Conservation (phyloP, 2,113 vertebrate genomes). For the Ascaphus truei region DNA sequence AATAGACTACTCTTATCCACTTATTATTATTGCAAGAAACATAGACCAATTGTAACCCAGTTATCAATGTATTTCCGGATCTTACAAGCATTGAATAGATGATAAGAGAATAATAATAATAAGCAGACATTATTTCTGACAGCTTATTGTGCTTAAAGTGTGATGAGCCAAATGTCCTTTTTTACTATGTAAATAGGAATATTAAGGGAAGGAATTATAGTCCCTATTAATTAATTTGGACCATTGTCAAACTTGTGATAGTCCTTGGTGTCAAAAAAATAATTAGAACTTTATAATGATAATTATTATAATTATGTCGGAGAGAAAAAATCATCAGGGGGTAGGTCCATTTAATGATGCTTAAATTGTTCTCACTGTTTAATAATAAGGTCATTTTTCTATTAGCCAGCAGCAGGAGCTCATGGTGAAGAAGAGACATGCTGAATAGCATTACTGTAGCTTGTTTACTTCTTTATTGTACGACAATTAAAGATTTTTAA, state of each 20-base stretch:
- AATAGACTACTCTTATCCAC: too few species aligned
- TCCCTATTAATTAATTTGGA: constrained; percentile 69
- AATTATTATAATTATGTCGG: constrained; percentile 80
- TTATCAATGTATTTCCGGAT: background rate
- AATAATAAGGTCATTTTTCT: constrained; percentile 77
- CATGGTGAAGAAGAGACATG: constrained; percentile 44
- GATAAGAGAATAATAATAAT: constrained; percentile 1
- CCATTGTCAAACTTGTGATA: constrained; percentile 65
- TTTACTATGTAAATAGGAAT: constrained; percentile 44
- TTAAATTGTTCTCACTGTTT: constrained; percentile 76
- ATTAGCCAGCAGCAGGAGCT: constrained; percentile 61
- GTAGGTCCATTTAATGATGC: constrained; percentile 70
- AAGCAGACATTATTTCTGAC: constrained; percentile 3
- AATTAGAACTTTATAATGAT: constrained; percentile 79
- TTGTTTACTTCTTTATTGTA: constrained; percentile 43
- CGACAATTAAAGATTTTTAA: constrained; percentile 29
- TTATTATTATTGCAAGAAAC: too few species aligned
- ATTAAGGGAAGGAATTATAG: constrained; percentile 58
- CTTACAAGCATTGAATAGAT: background rate
- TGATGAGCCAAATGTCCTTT: constrained; percentile 48
- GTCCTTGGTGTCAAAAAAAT: constrained; percentile 74
- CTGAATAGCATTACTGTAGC: constrained; percentile 47
- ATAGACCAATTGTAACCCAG: too few species aligned
- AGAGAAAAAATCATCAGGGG: constrained; percentile 78
- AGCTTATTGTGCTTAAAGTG: constrained; percentile 17